Evolutionary conservation across 1,140 invertebrate genomes (phyloP), one percentile per base, ranked within the genome.

Genomic region (Apolygus lucorum): DNA sequence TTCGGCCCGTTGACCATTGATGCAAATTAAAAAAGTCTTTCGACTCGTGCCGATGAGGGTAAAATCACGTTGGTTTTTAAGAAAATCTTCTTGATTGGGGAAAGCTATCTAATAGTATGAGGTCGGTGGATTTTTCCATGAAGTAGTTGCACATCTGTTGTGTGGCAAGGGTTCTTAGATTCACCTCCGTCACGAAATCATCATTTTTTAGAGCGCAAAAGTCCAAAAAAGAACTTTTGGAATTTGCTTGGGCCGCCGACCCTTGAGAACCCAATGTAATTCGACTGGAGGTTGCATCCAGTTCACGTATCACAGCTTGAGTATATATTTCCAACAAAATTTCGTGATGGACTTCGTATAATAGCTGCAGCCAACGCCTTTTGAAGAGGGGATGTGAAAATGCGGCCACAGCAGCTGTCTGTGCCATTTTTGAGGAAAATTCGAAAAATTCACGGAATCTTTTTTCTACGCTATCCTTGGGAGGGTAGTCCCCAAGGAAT

Each of bases 71-170:
- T 69, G 22, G 25, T 64, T 64, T 73, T 74, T 2, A 72, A 52
- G 64, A 78, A 75, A 54, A 75, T 72, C 68, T 65, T 67, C 74
- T 73, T 75, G 2, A 76, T 68, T 21, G 73, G 65, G 68, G 63
- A 63, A 69, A 69, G 21, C 54, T 28, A 28, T 34, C 62, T n/a
- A 28, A 4, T 22, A 2, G 27, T 24, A 24, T 8, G 28, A 68
- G 1, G 52, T 68, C 34, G 22, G 25, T 25, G 22, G 17, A 59
- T 34, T 34, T 21, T 1, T 2, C 34, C 25, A 21, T 8, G 67
- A 24, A 24, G 13, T 42, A 11, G 4, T 11, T 52, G n/a, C 1
- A 59, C 14, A 68, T 14, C 59, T 25, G 17, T 69, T 72, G 4
- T 14, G 26, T 64, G 29, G 63, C n/a, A 64, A 8, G 8, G 34